Evolutionary conservation across 2,888 invertebrate species (phyloP), one percentile per base, ranked within the genome.

Genomic region (Rhogogaster chlorosoma): DNA sequence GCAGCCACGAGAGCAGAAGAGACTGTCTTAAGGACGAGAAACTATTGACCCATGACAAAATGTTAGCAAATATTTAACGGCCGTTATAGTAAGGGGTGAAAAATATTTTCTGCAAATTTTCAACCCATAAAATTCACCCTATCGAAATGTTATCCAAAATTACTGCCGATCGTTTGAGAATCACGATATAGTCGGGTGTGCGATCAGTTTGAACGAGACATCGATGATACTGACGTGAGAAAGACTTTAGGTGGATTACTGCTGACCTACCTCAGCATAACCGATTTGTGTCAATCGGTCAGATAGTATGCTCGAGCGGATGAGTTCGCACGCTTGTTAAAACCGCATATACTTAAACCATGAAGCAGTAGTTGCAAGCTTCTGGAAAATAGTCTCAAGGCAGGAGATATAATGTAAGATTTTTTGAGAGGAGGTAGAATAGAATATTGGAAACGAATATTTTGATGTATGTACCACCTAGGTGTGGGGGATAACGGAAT

Each of bases 231-330:
- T 32, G 32, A 67, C 45, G 29, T 10, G 67, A 83, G 42, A 29
- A 83, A 70, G 49, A 61, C 64, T 26, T 80, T 36, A 36, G 36
- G 9, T 53, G 61, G 83, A 83, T 83, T 29, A 67, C 67, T 38
- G 67, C 83, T 83, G 83, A 83, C 83, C 83, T 83, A 83, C 83
- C 83, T 42, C 67, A 70, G 67, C 67, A n/a, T 49, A 18, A 42
- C 26, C 67, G 42, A 83, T 83, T 83, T 45, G 83, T 83, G 83
- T 83, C 70, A 70, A 83, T 70, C 83, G 83, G 64, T 38, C 80
- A 80, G 36, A 22, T 61, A 61, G 9, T 22, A 57, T 61, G 57
- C 80, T 80, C 22, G 38, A 61, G 57, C 26, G 61, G 57, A 38
- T 36, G n/a, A 18, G 36, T 49, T 29, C 61, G 57, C 36, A 45